Conservation (phyloP, 2,113 vertebrate species). For the Melanerpes formicivorus region DNA sequence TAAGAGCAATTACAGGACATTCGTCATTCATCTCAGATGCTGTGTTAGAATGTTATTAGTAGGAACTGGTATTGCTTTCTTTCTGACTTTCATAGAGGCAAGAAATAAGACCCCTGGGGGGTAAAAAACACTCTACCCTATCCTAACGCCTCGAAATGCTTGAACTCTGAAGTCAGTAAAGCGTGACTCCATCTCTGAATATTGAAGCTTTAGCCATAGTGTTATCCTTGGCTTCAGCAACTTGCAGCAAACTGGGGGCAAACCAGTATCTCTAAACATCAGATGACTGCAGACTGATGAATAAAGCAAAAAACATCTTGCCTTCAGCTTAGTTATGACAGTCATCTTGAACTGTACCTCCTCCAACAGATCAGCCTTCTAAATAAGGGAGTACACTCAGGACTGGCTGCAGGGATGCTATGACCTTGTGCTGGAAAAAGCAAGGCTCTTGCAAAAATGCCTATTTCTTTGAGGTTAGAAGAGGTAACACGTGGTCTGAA, state of each 20-base stretch:
- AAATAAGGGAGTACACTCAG: background rate
- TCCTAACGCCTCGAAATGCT: slow-evolving; percentile 31
- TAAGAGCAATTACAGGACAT: slow-evolving; percentile 33
- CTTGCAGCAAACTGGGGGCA: slow-evolving; percentile 19
- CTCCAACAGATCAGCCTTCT: background rate
- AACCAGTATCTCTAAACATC: slow-evolving; percentile 10
- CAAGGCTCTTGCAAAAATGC: background rate
- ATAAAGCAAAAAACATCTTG: background rate
- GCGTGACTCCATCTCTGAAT: slow-evolving; percentile 17
- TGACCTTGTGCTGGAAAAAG: background rate
- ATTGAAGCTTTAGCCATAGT: slow-evolving; percentile 29
- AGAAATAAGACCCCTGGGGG: slow-evolving; percentile 38
- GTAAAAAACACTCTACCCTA: background rate
- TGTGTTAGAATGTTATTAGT: slow-evolving; percentile 23
- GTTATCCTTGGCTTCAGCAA: slow-evolving; percentile 47
- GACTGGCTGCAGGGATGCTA: background rate
- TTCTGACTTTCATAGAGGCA: slow-evolving; percentile 34
- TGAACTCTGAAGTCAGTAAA: slow-evolving; percentile 58
- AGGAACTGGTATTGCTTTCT: slow-evolving; percentile 41
- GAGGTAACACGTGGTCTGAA: background rate
- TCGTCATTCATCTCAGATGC: slow-evolving; percentile 46
- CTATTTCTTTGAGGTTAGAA: background rate
- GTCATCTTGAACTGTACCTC: background rate
- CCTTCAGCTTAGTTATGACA: background rate
- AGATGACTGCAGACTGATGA: background rate